Conservation (phyloP, 2,888 invertebrate genomes). For the Serrognathus titanus region DNA sequence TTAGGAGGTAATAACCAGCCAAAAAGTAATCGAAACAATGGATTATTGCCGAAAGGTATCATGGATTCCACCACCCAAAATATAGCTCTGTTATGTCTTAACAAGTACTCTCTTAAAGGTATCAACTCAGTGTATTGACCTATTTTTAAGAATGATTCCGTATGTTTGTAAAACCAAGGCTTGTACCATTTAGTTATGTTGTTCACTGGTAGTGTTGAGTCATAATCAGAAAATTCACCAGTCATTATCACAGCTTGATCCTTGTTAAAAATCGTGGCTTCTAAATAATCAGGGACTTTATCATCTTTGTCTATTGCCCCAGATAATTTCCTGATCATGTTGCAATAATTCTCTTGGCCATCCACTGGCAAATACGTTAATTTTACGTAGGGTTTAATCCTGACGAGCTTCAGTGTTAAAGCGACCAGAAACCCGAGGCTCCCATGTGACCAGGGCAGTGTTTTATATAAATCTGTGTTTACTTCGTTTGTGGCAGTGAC, state of each 20-base stretch:
- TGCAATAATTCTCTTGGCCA: conserved; percentile 62
- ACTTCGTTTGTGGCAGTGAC: conserved; percentile 57
- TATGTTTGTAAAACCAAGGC: conserved; percentile 70
- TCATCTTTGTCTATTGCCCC: conserved; percentile 48
- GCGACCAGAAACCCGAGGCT: conserved; percentile 65
- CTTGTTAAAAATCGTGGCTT: conserved; percentile 62
- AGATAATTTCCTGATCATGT: conserved; percentile 58
- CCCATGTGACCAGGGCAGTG: conserved; percentile 66
- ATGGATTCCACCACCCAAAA: conserved; percentile 73
- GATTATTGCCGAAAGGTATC: conserved; percentile 68
- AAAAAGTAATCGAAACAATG: conserved; percentile 55
- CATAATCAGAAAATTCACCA: conserved; percentile 62
- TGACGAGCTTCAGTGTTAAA: conserved; percentile 60
- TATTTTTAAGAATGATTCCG: conserved; percentile 55
- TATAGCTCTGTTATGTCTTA: conserved; percentile 65
- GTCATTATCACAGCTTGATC: conserved; percentile 65
- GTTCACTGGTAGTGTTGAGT: conserved; percentile 54
- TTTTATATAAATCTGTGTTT: conserved; percentile 56
- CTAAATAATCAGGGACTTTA: conserved; percentile 59
- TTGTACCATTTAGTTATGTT: conserved; percentile 63
- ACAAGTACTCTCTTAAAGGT: conserved; percentile 61
- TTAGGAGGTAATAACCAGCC: conserved; percentile 70
- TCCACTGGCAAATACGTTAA: conserved; percentile 61
- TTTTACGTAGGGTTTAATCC: conserved; percentile 63
- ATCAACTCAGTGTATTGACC: conserved; percentile 59